Base-by-base conservation (phyloP, 2,888 invertebrate genomes). In the Eurois occulta region DNA sequence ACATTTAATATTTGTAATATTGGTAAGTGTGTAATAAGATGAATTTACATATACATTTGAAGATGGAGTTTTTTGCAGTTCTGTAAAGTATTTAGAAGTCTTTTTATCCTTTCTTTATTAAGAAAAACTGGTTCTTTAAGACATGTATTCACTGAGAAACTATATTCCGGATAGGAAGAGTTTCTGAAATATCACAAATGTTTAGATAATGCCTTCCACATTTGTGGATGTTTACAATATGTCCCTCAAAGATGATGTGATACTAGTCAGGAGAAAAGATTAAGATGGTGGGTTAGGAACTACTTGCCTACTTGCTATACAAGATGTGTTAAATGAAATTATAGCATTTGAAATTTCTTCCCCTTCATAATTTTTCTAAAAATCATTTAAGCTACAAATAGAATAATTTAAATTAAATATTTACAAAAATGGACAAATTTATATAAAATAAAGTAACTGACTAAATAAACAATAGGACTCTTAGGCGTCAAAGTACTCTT, bases 21-120 rank as follows among this genome's bases (percentile, higher is more conserved):
- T 80, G 89, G 88, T 88, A 88, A 88, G 88, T 88, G 81, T 80
- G 80, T 86, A 72, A 73, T 76, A n/a, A 60, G 35, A 68, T 68
- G 69, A 85, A 64, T 65, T 66, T 71, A 68, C 6, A 72, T 70
- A 52, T 67, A 65, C 58, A 67, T 55, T n/a, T 55, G 38, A 58
- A 55, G 16, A 58, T 0, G 2, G 28, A 60, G 0, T 2, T 35
- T 72, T 70, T 55, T 35, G 24, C 68, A 65, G 35, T 74, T 81
- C 60, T 48, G 2, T 80, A 18, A 52, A 52, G 58, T 72, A 55
- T 71, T 71, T 72, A 16, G 18, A 58, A 43, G 6, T 62, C 1
- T 60, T 35, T 46, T 28, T 58, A 52, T 52, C 11, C 7, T 52
- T 66, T 65, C 5, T 68, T 46, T 46, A 48, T 38, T 46, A 16